Evolutionary conservation across 2,888 invertebrate genomes (phyloP).

Genomic region (Allacma fusca): DNA sequence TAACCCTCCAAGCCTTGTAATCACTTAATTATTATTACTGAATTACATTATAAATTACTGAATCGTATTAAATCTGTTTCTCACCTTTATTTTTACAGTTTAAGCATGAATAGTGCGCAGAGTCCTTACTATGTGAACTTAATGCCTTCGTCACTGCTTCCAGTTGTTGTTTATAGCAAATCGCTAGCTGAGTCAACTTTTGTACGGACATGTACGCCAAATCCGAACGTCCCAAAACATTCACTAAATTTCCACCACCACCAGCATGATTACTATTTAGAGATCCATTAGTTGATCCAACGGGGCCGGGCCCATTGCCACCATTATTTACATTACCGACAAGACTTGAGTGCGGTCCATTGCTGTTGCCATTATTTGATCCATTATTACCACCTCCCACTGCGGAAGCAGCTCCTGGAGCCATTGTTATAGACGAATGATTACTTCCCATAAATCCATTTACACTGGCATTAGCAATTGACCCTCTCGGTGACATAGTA

Average conservation of each 20-base stretch:
- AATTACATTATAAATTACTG: no score
- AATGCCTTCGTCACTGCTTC: conserved; percentile 58
- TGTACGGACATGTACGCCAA: conserved; percentile 58
- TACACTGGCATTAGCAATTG: conserved; percentile 34
- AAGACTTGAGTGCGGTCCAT: conserved; percentile 45
- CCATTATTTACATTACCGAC: conserved; percentile 40
- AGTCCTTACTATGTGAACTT: conserved; percentile 54
- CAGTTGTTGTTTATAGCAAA: conserved; percentile 52
- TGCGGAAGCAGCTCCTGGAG: conserved; percentile 11
- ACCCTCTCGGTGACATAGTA: conserved; percentile 48
- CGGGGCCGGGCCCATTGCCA: conserved; percentile 46
- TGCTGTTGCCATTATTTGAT: conserved; percentile 46
- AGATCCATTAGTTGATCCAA: conserved; percentile 51
- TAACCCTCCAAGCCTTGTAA: neutral
- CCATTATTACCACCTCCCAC: conserved; percentile 24
- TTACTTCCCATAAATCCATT: conserved; percentile 47
- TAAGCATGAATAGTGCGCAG: conserved; percentile 57
- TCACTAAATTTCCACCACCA: conserved; percentile 26
- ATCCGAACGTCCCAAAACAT: conserved; percentile 51
- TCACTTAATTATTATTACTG: neutral
- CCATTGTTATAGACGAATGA: conserved; percentile 22
- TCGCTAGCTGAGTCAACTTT: conserved; percentile 52
- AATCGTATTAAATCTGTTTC: no score
- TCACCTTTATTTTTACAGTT: conserved; percentile 59
- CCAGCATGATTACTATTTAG: conserved; percentile 25